Base-by-base conservation (phyloP, 1,140 invertebrate genomes). In the Parasteatoda tepidariorum region DNA sequence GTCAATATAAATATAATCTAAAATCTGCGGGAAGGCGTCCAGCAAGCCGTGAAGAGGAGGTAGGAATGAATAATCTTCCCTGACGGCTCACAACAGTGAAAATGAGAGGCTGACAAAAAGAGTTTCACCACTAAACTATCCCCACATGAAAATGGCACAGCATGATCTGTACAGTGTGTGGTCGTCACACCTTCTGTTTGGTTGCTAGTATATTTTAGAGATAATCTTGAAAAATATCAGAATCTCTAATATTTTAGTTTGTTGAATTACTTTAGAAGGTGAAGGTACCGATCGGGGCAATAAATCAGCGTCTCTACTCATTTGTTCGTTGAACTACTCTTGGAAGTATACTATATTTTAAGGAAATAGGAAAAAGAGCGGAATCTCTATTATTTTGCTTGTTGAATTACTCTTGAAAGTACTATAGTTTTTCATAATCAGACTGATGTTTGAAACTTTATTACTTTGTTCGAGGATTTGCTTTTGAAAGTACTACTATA, bases 81-180 rank as follows among this genome's bases (percentile, higher is more conserved):
- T 74, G 71, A 74, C 71, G 57, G 34, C 71, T 28, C 57, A 74
- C 71, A 61, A 48, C 33, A 18, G 71, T 22, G 71, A 74, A 74
- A 74, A 74, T 74, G 55, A 74, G 71, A 41, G 68, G 54, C 31
- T 74, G 71, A 41, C 55, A 74, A 61, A 55, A 74, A 18, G 22
- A n/a, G 15, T 61, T 31, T 18, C 15, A 26, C 48, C 13, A 48
- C 30, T 61, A 74, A 74, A 59, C 68, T 71, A 31, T 55, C 28
- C n/a, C 26, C 7, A 30, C 13, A 30, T 55, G 28, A 71, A 71
- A 26, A 68, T 28, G 24, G 66, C 34, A 15, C 22, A 22, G 34
- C 34, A 2, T 33, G 68, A 22, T 48, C 41, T 26, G 31, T 48
- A 28, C 54, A 28, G 68, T 71, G 68, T 71, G 68, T 71, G 68